Conservation (phyloP, 2,888 invertebrate species). For the Caenorhabditis sp. region DNA sequence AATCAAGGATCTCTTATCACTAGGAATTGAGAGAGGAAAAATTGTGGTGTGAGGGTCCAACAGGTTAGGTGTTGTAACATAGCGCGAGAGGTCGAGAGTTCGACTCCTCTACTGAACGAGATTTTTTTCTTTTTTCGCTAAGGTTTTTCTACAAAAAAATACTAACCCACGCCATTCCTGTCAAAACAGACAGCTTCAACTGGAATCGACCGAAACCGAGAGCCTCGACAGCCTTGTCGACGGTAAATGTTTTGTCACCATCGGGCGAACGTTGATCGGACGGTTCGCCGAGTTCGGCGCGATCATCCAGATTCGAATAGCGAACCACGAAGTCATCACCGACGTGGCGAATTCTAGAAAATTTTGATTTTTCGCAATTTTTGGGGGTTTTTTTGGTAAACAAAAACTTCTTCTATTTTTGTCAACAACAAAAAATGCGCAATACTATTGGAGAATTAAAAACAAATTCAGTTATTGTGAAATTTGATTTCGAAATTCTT, state of each 20-base stretch:
- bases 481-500: no score
- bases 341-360: slow-evolving; percentile 53
- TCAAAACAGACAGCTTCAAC: slow-evolving; percentile 73
- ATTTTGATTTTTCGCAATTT: not conserved
- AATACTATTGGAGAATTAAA: no score
- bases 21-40: not conserved
- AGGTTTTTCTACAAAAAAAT: no score
- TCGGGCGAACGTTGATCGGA: slow-evolving; percentile 28
- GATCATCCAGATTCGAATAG: slow-evolving; percentile 52
- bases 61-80: no score
- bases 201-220: slow-evolving; percentile 75
- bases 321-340: slow-evolving; percentile 52
- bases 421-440: not conserved
- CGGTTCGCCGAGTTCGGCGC: slow-evolving; percentile 42
- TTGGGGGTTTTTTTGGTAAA: not conserved
- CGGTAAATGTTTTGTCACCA: slow-evolving; percentile 68
- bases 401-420: not conserved
- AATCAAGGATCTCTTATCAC: slow-evolving; percentile 73
- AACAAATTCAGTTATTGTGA: no score
- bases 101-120: no score
- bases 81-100: no score
- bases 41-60: not conserved
- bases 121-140: no score
- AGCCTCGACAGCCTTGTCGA: slow-evolving; percentile 74
- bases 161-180: slow-evolving; percentile 74